Evolutionary conservation across 1,140 invertebrate genomes (phyloP).

Genomic region (Hylaeus volcanicus): DNA sequence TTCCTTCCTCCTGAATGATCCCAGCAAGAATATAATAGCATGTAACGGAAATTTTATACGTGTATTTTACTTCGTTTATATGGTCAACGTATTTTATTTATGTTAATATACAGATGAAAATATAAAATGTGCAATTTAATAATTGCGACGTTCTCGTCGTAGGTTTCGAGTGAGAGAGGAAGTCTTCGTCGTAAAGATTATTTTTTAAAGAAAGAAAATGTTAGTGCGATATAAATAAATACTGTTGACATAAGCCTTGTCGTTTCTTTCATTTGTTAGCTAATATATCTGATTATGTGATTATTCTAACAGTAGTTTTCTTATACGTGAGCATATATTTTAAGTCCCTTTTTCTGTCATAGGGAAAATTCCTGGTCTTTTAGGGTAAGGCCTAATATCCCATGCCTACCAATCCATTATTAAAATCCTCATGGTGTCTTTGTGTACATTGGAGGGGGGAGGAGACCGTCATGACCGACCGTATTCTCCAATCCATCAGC

Average conservation of each 20-base stretch:
- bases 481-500: too few species aligned
- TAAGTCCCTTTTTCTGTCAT: too few species aligned
- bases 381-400: too few species aligned
- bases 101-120: neutral
- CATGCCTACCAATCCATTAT: too few species aligned
- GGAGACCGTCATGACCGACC: too few species aligned
- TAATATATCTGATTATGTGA: too few species aligned
- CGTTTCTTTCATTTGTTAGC: neutral
- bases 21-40: conserved; percentile 6
- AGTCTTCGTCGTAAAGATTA: neutral
- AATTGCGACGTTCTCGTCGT: neutral
- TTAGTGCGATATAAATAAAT: conserved; percentile 18
- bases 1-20: neutral
- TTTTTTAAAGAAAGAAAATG: conserved; percentile 10
- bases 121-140: conserved; percentile 5
- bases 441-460: too few species aligned
- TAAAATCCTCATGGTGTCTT: too few species aligned
- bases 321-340: too few species aligned
- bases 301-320: too few species aligned
- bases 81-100: conserved; percentile 14
- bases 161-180: neutral
- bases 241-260: neutral
- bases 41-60: neutral
- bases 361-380: too few species aligned
- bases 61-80: neutral